These are phyloP conservation scores for Rhagophthalmus giganteus DNA, from an alignment of 2,888 invertebrate genomes.

Conservation along the genomic window DNA sequence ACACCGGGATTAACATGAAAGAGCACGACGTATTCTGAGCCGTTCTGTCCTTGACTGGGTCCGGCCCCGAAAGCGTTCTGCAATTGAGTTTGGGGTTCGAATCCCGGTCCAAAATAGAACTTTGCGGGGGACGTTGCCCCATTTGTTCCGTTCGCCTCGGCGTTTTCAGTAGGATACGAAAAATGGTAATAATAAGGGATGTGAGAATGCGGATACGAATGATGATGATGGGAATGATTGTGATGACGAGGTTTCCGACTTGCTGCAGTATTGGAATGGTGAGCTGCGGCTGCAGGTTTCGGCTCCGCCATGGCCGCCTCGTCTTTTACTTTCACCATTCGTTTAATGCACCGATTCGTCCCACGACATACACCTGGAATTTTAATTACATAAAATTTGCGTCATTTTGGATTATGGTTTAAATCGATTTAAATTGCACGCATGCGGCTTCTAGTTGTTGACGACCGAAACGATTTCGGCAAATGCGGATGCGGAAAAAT, in stretches of 20 bases:
- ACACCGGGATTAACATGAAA: constrained; percentile 79
- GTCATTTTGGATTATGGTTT: not conserved
- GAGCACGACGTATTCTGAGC: constrained; percentile 66
- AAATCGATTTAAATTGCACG: too few relatives aligned
- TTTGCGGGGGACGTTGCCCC: constrained; percentile 59
- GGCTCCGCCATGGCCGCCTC: constrained; percentile 51
- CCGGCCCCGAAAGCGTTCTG: constrained; percentile 41
- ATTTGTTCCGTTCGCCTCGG: constrained; percentile 49
- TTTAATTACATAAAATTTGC: too few relatives aligned
- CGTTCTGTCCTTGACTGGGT: constrained; percentile 44
- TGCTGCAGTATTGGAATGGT: constrained; percentile 32
- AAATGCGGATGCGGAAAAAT: too few relatives aligned
- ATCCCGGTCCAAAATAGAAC: constrained; percentile 64
- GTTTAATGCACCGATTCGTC: constrained; percentile 26
- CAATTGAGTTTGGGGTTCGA: constrained; percentile 58
- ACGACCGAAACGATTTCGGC: too few relatives aligned
- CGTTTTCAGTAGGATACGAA: constrained; percentile 49
- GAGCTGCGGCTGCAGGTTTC: constrained; percentile 43
- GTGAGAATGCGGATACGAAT: constrained; percentile 53
- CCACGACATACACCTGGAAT: constrained; percentile 21
- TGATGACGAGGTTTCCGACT: constrained; percentile 46
- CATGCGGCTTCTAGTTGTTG: too few relatives aligned
- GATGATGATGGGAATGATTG: constrained; percentile 56
- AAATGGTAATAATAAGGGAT: constrained; percentile 57
- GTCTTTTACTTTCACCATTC: constrained; percentile 57